Base-by-base conservation (phyloP, 2,797 vertebrate species). In the Lacerta viridis region DNA sequence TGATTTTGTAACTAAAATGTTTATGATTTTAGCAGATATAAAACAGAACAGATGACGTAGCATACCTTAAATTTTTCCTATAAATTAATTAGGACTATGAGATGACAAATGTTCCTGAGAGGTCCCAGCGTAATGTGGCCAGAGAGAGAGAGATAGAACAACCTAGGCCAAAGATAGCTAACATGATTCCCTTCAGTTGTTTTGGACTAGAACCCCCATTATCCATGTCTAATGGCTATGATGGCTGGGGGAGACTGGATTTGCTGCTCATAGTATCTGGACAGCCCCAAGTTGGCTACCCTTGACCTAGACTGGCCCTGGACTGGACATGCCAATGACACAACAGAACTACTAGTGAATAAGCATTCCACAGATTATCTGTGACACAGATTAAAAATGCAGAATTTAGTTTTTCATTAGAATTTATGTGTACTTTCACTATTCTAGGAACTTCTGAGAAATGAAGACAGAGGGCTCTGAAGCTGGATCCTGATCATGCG, bases 341-440 rank as follows among this genome's bases (percentile, higher is more conserved):
- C 59, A 17, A 20, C 59, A 17, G 59, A 61, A 61, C 61, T 64
- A 23, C 61, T 64, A 23, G 20, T 64, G 61, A 64, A 18, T 23
- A 64, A 61, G 20, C 59, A 61, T 61, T 20, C 61, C 61, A 64
- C 61, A 64, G 50, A 55, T 55, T 55, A 15, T 64, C 17, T 64
- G 2, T 86, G 43, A 0, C n/a, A 79, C 39, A 84, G 50, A 36
- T 61, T 3, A 39, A 46, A 11, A 50, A 17, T 69, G 25, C 25
- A 36, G 29, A 72, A 72, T n/a, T 74, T 17, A 7, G 1, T 39
- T 77, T 46, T 85, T 39, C 39, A 11, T 69, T 72, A 2, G n/a
- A 80, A 41, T 94, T 90, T 95, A 92, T 90, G 92, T 96, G 92
- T 69, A 33, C 80, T 91, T 68, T 81, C 90, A 2, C 41, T 94